Conservation (phyloP, 2,888 invertebrate species). For the Choreutis nemorana region DNA sequence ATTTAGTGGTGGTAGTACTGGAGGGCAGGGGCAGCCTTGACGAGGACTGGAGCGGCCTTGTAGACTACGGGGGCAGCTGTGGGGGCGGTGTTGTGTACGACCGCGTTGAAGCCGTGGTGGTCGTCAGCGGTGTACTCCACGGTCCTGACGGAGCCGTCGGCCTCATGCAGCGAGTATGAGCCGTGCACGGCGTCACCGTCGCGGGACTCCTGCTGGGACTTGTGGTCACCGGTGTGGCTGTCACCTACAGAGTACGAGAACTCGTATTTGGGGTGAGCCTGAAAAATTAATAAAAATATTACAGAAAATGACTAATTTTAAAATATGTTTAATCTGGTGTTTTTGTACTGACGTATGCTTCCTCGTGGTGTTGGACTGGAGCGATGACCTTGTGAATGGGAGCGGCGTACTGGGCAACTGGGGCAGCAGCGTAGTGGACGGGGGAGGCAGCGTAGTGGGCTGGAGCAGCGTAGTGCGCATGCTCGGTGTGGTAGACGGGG, state of each 20-base stretch:
- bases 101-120: slow-evolving; percentile 49
- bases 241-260: slow-evolving; percentile 60
- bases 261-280: slow-evolving; percentile 41
- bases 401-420: slow-evolving; percentile 28
- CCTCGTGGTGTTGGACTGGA: slow-evolving; percentile 17
- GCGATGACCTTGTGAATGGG: slow-evolving; percentile 21
- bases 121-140: slow-evolving; percentile 59
- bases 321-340: neutral
- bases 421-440: slow-evolving; percentile 20
- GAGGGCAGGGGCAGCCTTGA: slow-evolving; percentile 25
- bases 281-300: slow-evolving; percentile 4
- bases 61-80: slow-evolving; percentile 27
- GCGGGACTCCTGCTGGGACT: slow-evolving; percentile 52
- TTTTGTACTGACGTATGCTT: slow-evolving; percentile 5
- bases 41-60: slow-evolving; percentile 30
- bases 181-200: slow-evolving; percentile 60
- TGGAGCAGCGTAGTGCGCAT: slow-evolving; percentile 11
- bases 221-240: slow-evolving; percentile 59
- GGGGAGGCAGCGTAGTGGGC: slow-evolving; percentile 17
- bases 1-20: slow-evolving; percentile 20
- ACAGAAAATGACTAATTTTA: neutral
- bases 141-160: slow-evolving; percentile 56
- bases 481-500: slow-evolving; percentile 16
- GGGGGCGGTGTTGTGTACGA: slow-evolving; percentile 39
- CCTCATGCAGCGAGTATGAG: slow-evolving; percentile 52